Conservation (phyloP, 2,113 vertebrate species). For the Lepus timidus region DNA sequence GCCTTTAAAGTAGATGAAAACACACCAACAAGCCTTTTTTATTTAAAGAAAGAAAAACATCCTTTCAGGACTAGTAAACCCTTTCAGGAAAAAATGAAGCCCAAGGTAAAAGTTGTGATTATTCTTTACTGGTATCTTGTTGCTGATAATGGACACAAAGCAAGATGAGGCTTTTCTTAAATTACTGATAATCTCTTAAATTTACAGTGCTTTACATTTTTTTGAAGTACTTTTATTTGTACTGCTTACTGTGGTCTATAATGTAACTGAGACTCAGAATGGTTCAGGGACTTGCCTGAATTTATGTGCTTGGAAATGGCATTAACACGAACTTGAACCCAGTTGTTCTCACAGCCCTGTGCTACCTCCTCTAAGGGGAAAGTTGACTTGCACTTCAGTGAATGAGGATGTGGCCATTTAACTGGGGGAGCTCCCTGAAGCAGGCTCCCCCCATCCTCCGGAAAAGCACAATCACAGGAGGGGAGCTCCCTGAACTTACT, state of each 20-base stretch:
- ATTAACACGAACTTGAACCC: background rate
- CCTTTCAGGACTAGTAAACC: background rate
- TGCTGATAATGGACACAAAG: background rate
- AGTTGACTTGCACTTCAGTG: background rate
- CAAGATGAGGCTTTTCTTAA: background rate
- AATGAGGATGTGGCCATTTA: background rate
- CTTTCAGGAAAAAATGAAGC: background rate
- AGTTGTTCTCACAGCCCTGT: background rate
- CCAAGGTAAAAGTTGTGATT: conserved; percentile 6
- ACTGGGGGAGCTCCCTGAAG: background rate
- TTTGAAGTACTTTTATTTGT: background rate
- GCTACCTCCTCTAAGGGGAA: background rate
- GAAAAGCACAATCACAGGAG: background rate
- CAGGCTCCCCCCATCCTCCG: background rate
- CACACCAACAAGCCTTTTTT: too few species aligned
- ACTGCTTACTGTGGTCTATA: background rate
- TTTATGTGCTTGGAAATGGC: background rate
- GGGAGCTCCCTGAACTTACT: background rate
- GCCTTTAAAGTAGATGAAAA: too few species aligned
- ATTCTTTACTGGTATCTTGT: background rate
- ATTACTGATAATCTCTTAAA: background rate
- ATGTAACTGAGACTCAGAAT: background rate
- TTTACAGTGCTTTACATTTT: background rate
- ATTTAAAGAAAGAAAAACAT: background rate
- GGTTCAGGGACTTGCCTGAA: background rate